Base-by-base conservation (phyloP, 1,140 invertebrate species). In the Galleria mellonella region DNA sequence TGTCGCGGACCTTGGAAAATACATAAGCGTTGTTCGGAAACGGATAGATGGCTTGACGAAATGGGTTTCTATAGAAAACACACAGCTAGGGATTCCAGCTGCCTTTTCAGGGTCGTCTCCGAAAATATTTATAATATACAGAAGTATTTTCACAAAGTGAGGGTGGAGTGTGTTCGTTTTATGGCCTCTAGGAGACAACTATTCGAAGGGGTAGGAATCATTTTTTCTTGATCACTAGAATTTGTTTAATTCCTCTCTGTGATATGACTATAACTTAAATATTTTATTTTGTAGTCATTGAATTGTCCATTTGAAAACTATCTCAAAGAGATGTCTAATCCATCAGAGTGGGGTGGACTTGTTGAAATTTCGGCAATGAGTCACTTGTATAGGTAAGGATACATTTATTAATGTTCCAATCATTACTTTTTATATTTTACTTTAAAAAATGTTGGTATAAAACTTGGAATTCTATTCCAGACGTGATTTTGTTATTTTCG, bases 61-160 rank as follows among this genome's bases (percentile, higher is more conserved):
- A 87, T 93, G 63, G 93, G 93, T 27, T 92, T 92, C 62, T 95
- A 92, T 66, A 88, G 94, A 54, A 97, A 97, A 88, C 91, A 93
- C 58, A 91, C 92, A 33, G 93, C 94, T 31, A 90, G 91, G 60
- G 95, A 97, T 87, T 90, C 93, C 14, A 94, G 92, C 14, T 96
- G 93, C 60, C 87, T 97, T 17, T 97, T 96, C 74, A 88, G 95
- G 53, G 93, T 92, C 9, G 90, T 96, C 15, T 93, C 94, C 11
- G 95, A 97, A 86, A 94, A 96, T 74, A 90, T 96, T 40, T 96
- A 92, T 78, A 89, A 91, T 47, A 94, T 92, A 6, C 94, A 96
- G 83, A 86, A 90, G 56, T 89, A 90, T 75, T 93, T 94, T 63
- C 87, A 91, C 46, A 89, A 89, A 68, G 91, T 96, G 10, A 88